phyloP scores from a whole-genome alignment of 2,888 invertebrate species.

The Scaptomyza parva region DNA sequence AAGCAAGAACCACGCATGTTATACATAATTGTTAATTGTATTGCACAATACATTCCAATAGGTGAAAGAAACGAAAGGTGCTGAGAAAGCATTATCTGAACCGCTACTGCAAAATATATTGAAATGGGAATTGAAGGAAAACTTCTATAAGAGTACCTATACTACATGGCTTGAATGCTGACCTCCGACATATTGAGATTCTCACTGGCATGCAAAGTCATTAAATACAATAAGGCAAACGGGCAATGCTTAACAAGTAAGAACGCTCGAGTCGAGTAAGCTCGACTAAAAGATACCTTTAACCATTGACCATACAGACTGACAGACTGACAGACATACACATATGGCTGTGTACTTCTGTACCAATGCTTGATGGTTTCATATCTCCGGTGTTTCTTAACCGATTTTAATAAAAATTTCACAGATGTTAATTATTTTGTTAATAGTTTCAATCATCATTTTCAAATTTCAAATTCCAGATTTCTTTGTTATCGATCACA shows the following conservation, averaged over 20 bases:
- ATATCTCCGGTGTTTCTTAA: too few species aligned
- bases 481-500: too few species aligned
- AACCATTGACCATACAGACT: too few species aligned
- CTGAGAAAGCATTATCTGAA: background rate
- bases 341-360: too few species aligned
- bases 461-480: too few species aligned
- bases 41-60: slow-evolving; percentile 41
- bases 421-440: too few species aligned
- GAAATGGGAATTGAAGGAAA: background rate
- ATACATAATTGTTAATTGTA: slow-evolving; percentile 8
- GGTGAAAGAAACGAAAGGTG: slow-evolving; percentile 38
- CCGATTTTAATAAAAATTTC: too few species aligned
- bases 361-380: too few species aligned
- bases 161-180: slow-evolving; percentile 17
- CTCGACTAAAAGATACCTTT: too few species aligned
- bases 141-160: slow-evolving; percentile 7
- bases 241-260: slow-evolving; percentile 54
- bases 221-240: slow-evolving; percentile 63
- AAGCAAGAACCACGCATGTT: slow-evolving; percentile 33
- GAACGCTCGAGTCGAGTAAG: too few species aligned
- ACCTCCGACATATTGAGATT: slow-evolving; percentile 46
- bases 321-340: too few species aligned
- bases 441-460: too few species aligned
- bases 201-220: slow-evolving; percentile 67
- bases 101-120: background rate